Conservation (phyloP, 2,797 vertebrate genomes). For the Ataeniobius toweri region DNA sequence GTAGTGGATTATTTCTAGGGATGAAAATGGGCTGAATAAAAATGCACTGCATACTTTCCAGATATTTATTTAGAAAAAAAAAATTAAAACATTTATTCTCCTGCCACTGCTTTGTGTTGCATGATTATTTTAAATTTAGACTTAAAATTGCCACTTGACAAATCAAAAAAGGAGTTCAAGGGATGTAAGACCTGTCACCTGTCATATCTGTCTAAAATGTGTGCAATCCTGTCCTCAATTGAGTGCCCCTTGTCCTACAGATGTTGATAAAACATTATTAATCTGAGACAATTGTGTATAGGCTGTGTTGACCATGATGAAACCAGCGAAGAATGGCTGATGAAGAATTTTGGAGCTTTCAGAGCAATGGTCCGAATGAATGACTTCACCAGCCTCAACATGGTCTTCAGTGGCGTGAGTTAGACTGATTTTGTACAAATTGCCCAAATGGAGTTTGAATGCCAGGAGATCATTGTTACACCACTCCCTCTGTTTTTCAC, state of each 20-base stretch:
- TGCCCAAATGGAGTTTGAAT: not conserved
- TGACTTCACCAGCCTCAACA: conserved; percentile 76
- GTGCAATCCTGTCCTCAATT: not conserved
- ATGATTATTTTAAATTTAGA: not conserved
- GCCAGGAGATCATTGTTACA: not conserved
- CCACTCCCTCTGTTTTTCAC: not conserved
- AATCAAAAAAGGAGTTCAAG: not conserved
- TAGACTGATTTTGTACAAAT: not conserved
- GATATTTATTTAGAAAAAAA: not conserved
- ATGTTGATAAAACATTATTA: not conserved
- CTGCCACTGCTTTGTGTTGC: not conserved
- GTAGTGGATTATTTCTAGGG: not conserved
- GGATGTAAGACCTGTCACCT: not conserved
- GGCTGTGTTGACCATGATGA: conserved; percentile 70
- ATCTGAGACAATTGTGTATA: conserved; percentile 26
- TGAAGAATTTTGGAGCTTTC: conserved; percentile 82
- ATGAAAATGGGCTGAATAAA: not conserved
- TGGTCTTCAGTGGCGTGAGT: conserved; percentile 80
- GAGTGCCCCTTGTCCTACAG: not conserved
- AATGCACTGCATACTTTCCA: not conserved
- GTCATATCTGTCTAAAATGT: too few relatives aligned
- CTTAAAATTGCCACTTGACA: not conserved
- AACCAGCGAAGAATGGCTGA: conserved; percentile 76
- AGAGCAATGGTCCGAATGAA: conserved; percentile 67
- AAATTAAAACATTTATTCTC: too few relatives aligned